Percentiles rank a stretch among this genome's conserved stretches.
These are phyloP conservation scores for Xerus rutilus DNA, from an alignment of 2,797 vertebrate species.

Conservation along the genomic window DNA sequence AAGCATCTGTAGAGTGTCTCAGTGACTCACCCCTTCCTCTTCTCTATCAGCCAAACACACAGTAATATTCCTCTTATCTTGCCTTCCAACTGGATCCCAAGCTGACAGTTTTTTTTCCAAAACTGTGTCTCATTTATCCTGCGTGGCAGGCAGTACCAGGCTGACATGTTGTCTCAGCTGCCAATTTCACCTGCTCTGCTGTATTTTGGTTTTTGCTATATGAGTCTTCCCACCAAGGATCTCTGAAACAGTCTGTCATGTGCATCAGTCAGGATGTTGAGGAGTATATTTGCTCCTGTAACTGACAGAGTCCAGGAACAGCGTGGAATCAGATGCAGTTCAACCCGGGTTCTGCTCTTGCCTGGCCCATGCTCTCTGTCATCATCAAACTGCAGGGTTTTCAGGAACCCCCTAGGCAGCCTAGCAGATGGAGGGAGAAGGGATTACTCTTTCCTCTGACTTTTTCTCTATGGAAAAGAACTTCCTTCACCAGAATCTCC, in stretches of 20 bases:
- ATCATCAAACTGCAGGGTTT: neutral
- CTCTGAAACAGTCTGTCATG: neutral
- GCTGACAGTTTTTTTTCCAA: slow-evolving; percentile 61
- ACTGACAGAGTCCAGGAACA: neutral
- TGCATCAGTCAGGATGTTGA: neutral
- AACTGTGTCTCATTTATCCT: slow-evolving; percentile 28
- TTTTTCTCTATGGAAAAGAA: neutral
- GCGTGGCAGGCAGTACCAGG: neutral
- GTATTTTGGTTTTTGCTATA: neutral
- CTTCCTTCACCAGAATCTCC: neutral
- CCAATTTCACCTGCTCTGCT: neutral
- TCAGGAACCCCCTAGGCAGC: neutral
- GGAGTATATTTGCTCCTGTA: neutral
- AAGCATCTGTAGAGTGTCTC: slow-evolving; percentile 7
- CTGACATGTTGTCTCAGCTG: neutral
- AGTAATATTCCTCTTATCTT: slow-evolving; percentile 53
- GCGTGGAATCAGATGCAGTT: neutral
- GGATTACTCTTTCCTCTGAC: neutral
- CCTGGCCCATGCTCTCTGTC: neutral
- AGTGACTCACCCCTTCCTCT: slow-evolving; percentile 63
- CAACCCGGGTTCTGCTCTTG: neutral
- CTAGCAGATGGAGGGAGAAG: neutral
- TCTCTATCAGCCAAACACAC: slow-evolving; percentile 51
- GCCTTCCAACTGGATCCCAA: slow-evolving; percentile 49
- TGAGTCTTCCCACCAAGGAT: neutral